Evolutionary conservation across 2,888 invertebrate genomes (phyloP).

Genomic region (Neocrepidodera transversa): DNA sequence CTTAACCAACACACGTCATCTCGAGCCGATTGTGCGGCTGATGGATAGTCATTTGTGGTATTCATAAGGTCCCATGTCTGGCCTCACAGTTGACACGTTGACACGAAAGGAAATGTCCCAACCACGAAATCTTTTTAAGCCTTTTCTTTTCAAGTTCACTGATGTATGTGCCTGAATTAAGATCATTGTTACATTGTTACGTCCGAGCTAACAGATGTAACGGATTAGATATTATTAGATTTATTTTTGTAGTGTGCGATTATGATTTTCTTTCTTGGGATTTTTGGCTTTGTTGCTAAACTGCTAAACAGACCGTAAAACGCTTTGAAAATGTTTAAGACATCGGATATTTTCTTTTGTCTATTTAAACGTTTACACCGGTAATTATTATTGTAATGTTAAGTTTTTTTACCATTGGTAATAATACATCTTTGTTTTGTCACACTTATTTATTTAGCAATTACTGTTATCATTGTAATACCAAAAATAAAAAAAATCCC

Average conservation of each 20-base stretch:
- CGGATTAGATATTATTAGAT: constrained; percentile 40
- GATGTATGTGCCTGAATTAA: constrained; percentile 41
- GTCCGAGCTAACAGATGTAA: constrained; percentile 36
- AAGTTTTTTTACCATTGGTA: too few species aligned
- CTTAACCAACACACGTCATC: constrained; percentile 33
- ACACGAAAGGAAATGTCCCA: constrained; percentile 39
- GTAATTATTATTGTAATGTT: neutral
- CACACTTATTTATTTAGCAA: too few species aligned
- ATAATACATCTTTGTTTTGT: too few species aligned
- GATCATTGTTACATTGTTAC: constrained; percentile 40
- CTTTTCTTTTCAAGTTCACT: constrained; percentile 40
- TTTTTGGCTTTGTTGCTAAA: constrained; percentile 26
- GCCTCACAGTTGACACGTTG: constrained; percentile 37
- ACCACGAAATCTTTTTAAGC: constrained; percentile 39
- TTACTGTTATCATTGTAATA: too few species aligned
- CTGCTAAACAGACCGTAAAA: constrained; percentile 24
- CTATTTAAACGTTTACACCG: neutral
- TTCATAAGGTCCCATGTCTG: constrained; percentile 25
- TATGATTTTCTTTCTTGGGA: constrained; percentile 26
- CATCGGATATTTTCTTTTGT: neutral
- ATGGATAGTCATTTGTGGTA: constrained; percentile 38
- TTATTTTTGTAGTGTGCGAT: constrained; percentile 26
- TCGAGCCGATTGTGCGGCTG: constrained; percentile 30
- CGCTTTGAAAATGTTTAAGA: constrained; percentile 3
- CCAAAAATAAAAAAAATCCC: too few species aligned